phyloP scores from a whole-genome alignment of 1,140 invertebrate species.

The Nebria ingens region DNA sequence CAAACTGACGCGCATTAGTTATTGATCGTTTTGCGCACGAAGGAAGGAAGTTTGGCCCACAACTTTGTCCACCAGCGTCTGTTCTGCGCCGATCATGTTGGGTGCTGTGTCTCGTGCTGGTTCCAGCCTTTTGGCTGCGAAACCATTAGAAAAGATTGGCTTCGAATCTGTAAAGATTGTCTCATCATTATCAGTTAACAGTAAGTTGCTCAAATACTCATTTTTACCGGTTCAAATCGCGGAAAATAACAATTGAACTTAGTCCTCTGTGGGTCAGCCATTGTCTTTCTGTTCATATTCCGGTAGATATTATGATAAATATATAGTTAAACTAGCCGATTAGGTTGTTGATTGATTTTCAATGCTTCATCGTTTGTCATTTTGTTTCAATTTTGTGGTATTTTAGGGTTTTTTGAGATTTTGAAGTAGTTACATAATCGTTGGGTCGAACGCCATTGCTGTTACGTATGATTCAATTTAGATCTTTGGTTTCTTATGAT shows the following conservation, averaged over 20 bases:
- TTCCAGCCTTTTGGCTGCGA: conserved; percentile 33
- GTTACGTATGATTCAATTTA: too few species aligned
- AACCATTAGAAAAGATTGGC: conserved; percentile 31
- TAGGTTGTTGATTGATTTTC: too few species aligned
- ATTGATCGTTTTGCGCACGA: background rate
- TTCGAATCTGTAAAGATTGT: conserved; percentile 28
- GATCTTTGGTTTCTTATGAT: too few species aligned
- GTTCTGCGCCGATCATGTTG: conserved; percentile 28
- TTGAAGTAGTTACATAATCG: too few species aligned
- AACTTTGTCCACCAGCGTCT: background rate
- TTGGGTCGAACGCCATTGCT: too few species aligned
- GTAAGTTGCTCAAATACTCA: background rate
- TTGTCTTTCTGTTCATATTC: too few species aligned
- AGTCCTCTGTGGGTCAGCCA: background rate
- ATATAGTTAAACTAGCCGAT: too few species aligned
- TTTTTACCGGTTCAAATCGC: background rate
- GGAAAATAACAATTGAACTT: background rate
- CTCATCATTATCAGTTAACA: conserved; percentile 1
- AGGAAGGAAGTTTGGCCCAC: background rate
- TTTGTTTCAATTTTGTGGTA: too few species aligned
- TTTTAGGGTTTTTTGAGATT: too few species aligned
- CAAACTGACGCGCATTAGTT: background rate
- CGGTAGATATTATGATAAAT: too few species aligned
- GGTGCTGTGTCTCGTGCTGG: conserved; percentile 30
- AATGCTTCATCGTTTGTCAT: too few species aligned